Evolutionary conservation across 2,797 vertebrate genomes (phyloP), one percentile per base, ranked within the genome.

Genomic region (Oreochromis grahami): DNA sequence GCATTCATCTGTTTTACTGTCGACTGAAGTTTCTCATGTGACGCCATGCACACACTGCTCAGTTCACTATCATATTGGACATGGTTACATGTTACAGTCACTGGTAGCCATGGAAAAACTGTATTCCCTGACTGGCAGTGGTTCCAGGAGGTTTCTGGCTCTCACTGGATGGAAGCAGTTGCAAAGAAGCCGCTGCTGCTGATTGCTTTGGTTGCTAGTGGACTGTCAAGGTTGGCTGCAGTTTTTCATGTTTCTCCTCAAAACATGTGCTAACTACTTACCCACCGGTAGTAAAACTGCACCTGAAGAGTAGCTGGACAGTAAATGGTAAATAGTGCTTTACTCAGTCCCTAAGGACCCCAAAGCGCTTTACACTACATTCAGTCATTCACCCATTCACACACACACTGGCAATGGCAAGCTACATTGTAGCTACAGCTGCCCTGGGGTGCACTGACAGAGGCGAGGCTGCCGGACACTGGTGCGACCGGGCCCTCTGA

Each of bases 31-130:
- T 26, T 26, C 5, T 68, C 63, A 24, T 68, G 21, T 70, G 13
- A 17, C 2, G 3, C 38, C 21, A 70, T 70, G 15, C 21, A 45
- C 21, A 26, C 21, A 15, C 21, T 29, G 41, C 65, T 70, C 4
- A 45, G 38, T 43, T 70, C 38, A 2, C 21, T 15, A 24, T 15
- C 21, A 70, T 3, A 26, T 45, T 70, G 21, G 38, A 17, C 14
- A 26, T n/a, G n/a, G n/a, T n/a, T n/a, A n/a, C n/a, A n/a, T 11
- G 21, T 26, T 11, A 45, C 8, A 70, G 0, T 17, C n/a, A 26
- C 38, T 15, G 3, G 3, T 24, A n/a, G 12, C 36, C 24, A 41
- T 68, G 63, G 8, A 68, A 68, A 41, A 68, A 15, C 38, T 0
- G 12, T 0, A 24, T 41, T n/a, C 21, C 8, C 63, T 43, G 48